These are phyloP conservation scores for Scaptodrosophila latifasciaeformis DNA, from an alignment of 2,888 invertebrate species.

Conservation along the genomic window DNA sequence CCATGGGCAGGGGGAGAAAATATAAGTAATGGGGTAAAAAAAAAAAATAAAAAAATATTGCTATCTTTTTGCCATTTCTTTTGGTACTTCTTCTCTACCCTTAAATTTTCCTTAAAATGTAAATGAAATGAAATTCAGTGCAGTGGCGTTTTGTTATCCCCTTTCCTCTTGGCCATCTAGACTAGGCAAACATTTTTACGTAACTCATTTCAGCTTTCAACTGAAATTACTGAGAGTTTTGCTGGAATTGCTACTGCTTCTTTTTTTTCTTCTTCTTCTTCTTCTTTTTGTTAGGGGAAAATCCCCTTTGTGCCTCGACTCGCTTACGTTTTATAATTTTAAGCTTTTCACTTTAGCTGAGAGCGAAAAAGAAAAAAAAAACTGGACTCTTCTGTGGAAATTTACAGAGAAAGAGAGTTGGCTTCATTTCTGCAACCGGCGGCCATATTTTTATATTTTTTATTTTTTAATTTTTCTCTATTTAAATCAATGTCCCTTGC, in stretches of 20 bases:
- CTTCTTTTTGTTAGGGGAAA: too few relatives aligned
- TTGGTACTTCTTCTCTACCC: not conserved
- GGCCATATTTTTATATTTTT: not conserved
- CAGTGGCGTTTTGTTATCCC: too few relatives aligned
- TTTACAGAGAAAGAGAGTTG: not conserved
- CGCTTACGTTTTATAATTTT: conserved; percentile 30
- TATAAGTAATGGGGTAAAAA: too few relatives aligned
- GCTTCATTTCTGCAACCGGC: not conserved
- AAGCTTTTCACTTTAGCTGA: conserved; percentile 35
- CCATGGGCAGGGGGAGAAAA: too few relatives aligned
- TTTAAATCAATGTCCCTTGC: not conserved
- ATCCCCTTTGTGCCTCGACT: too few relatives aligned
- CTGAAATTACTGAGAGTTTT: too few relatives aligned
- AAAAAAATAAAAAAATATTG: too few relatives aligned
- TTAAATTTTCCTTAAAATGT: conserved; percentile 31
- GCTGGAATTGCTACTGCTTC: too few relatives aligned
- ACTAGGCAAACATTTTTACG: conserved; percentile 54
- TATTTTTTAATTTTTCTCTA: not conserved
- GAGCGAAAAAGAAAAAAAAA: too few relatives aligned
- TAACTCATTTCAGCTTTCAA: conserved; percentile 59
- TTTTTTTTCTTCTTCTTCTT: not conserved
- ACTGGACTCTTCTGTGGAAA: not conserved
- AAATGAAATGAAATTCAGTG: conserved; percentile 60
- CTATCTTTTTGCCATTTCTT: too few relatives aligned
- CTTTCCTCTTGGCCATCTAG: conserved; percentile 38